Percentiles rank a stretch among this genome's conserved stretches.
phyloP scores from a whole-genome alignment of 2,797 vertebrate species.

The Amblyraja radiata region DNA sequence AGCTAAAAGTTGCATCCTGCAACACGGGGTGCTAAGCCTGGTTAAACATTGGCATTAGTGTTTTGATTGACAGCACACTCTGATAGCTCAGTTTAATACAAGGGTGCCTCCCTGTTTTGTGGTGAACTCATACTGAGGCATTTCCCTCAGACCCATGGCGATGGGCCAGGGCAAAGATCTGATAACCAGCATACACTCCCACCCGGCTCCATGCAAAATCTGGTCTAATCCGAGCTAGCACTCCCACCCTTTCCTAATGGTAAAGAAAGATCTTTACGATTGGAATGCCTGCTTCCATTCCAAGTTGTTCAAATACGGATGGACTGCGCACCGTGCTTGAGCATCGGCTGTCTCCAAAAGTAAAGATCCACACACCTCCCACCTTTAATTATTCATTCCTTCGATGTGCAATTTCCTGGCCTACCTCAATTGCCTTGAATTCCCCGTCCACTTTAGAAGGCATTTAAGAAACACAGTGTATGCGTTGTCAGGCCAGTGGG shows the following conservation, averaged over 20 bases:
- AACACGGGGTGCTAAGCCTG: not conserved
- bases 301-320: no score
- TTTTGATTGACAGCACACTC: not conserved
- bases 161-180: not conserved
- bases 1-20: not conserved
- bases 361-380: no score
- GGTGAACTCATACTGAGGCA: not conserved
- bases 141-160: constrained; percentile 14
- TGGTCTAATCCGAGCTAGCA: no score
- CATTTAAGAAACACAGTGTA: no score
- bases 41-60: not conserved
- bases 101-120: not conserved
- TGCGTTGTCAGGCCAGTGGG: no score
- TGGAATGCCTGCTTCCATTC: no score
- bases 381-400: no score
- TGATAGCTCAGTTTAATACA: not conserved
- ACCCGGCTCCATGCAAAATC: not conserved
- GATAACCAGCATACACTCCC: not conserved
- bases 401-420: no score
- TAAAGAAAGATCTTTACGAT: not conserved
- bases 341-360: no score
- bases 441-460: no score
- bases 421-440: no score
- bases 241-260: not conserved
- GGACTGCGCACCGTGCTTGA: no score